These are phyloP conservation scores for Abscondita cerata DNA, from an alignment of 2,888 invertebrate species.

Conservation along the genomic window DNA sequence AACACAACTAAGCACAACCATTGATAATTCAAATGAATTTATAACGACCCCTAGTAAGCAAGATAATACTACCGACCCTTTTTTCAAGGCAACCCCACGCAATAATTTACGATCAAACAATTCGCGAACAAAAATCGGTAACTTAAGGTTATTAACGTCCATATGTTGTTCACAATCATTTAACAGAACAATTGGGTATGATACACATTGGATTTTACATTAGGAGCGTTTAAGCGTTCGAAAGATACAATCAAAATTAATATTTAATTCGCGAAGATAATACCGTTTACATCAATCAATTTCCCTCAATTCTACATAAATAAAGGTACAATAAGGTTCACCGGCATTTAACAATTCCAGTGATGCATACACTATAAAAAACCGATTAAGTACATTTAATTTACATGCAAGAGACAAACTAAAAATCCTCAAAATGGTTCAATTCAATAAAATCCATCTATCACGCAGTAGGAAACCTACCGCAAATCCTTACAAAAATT, in stretches of 20 bases:
- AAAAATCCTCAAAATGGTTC: neutral
- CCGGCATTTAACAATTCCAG: too few relatives aligned
- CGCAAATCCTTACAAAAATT: neutral
- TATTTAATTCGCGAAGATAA: conserved; percentile 16
- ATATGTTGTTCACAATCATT: neutral
- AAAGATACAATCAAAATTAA: conserved; percentile 11
- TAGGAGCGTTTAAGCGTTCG: conserved; percentile 9
- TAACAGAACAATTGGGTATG: neutral
- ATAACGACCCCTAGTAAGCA: too few relatives aligned
- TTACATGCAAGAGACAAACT: too few relatives aligned
- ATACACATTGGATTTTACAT: conserved; percentile 5
- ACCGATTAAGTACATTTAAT: conserved; percentile 1
- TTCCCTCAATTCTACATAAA: too few relatives aligned
- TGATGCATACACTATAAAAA: neutral
- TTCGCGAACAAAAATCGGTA: neutral
- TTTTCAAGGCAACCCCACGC: too few relatives aligned
- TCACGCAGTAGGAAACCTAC: conserved; percentile 2
- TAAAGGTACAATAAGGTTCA: too few relatives aligned
- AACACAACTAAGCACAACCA: too few relatives aligned
- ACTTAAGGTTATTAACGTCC: neutral
- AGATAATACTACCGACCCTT: too few relatives aligned
- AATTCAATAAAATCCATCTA: conserved; percentile 7
- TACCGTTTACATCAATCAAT: conserved; percentile 19
- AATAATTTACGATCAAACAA: too few relatives aligned
- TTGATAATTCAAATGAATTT: too few relatives aligned